Conservation (phyloP, 2,888 invertebrate species). For the Nemotelus nigrinus region DNA sequence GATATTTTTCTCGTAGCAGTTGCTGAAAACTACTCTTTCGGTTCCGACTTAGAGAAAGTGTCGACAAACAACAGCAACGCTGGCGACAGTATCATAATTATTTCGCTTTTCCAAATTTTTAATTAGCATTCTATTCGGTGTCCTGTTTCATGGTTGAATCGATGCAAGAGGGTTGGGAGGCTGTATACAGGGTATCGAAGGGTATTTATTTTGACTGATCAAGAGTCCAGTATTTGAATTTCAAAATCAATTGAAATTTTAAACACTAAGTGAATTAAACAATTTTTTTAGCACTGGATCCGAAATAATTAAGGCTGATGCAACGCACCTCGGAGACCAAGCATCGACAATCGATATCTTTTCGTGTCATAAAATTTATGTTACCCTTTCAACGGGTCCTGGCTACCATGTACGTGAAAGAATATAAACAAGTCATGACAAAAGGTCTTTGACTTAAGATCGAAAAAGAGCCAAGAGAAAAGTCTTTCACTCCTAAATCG, state of each 20-base stretch:
- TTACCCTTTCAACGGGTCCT: too few species aligned
- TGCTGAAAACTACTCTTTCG: conserved; percentile 48
- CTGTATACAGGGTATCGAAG: neutral
- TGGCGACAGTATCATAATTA: conserved; percentile 39
- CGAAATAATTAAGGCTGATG: too few species aligned
- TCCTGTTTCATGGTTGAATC: conserved; percentile 22
- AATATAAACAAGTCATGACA: conserved; percentile 20
- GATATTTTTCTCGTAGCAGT: conserved; percentile 49
- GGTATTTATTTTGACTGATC: neutral
- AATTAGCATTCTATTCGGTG: conserved; percentile 49
- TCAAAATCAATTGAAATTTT: too few species aligned
- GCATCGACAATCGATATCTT: too few species aligned
- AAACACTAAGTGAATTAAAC: too few species aligned
- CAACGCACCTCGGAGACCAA: too few species aligned
- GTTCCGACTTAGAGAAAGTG: neutral
- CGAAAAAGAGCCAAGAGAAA: conserved; percentile 15
- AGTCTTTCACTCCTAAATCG: conserved; percentile 24
- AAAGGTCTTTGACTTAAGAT: conserved; percentile 35
- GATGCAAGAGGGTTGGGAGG: neutral
- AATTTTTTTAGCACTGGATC: too few species aligned
- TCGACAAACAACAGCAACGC: neutral
- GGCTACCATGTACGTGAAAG: conserved; percentile 15
- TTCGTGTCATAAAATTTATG: too few species aligned
- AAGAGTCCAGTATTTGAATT: too few species aligned
- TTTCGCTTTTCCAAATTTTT: conserved; percentile 38